Percentiles rank a stretch among this genome's conserved stretches.
phyloP scores from a whole-genome alignment of 2,888 invertebrate genomes.

The Papilio protenor region DNA sequence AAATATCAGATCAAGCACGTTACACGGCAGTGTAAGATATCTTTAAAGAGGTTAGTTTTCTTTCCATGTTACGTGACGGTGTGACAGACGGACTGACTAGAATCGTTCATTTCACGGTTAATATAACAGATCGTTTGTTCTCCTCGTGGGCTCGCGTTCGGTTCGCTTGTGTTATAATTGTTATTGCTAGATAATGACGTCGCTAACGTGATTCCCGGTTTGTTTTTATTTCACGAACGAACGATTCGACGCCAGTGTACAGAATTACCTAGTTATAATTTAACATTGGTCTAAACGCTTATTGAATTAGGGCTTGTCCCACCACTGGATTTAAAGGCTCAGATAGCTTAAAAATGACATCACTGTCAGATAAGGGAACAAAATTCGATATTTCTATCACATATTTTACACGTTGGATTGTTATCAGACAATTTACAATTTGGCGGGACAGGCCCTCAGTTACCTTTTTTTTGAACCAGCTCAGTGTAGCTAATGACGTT shows the following conservation, averaged over 20 bases:
- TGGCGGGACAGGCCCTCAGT: no score
- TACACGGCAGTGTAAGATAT: neutral
- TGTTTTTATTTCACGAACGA: conserved; percentile 32
- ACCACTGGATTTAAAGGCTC: no score
- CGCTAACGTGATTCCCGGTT: conserved; percentile 41
- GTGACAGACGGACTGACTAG: conserved; percentile 55
- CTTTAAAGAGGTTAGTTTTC: neutral
- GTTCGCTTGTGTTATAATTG: conserved; percentile 52
- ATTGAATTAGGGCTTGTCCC: no score
- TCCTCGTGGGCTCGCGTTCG: conserved; percentile 52
- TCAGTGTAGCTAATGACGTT: no score
- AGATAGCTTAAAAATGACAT: no score
- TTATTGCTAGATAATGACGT: conserved; percentile 49
- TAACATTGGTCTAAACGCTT: neutral
- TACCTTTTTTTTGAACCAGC: no score
- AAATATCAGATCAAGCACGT: no score
- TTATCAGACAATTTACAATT: no score
- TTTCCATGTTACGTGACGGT: conserved; percentile 54
- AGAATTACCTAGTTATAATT: no score
- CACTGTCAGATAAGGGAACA: no score
- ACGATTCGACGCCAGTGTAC: conserved; percentile 5
- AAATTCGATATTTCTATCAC: no score
- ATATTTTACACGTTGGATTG: no score
- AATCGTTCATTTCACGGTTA: conserved; percentile 72
- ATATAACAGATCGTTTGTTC: conserved; percentile 70